Base-by-base conservation (phyloP, 2,113 vertebrate genomes). In the Mandrillus leucophaeus region DNA sequence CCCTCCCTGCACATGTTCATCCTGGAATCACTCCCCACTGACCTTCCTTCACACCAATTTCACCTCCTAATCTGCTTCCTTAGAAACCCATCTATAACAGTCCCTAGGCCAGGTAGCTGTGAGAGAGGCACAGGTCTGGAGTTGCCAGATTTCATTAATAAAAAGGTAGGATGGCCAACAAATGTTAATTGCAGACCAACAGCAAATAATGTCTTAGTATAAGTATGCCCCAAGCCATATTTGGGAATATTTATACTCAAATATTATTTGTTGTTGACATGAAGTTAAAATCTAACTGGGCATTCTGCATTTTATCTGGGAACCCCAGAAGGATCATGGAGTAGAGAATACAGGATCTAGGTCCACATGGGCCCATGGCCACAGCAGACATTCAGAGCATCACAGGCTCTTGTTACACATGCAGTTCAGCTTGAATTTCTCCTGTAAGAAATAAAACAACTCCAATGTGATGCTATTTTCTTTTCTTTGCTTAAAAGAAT, bases 371-470 rank as follows among this genome's bases (percentile, higher is more conserved):
- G 30, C 38, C 20, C 7, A 6, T 20, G 7, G 9, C 66, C 16
- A 6, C 0, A 13, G 16, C 59, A 64, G 48, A 25, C 68, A 25
- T 1, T 50, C 11, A 5, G 38, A 43, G 30, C 18, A 11, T 45
- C 52, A 0, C 38, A 6, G 59, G 38, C 12, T 11, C 25, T 0
- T 2, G 1, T 5, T 48, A 20, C 2, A 17, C 23, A 25, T 0
- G 8, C 40, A 5, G 3, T 14, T 72, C 66, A 50, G 43, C 70
- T 45, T 55, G 45, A 5, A 22, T 13, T 93, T 59, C 52, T 80
- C 81, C 32, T 16, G 32, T 32, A 57, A 90, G 66, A 97, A 81
- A 50, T 10, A 7, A 1, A 35, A 22, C 48, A 57, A 35, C 27
- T 81, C 38, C 3, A 61, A 78, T 20, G 16, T 25, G 50, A 61